Percentiles rank a stretch among this genome's conserved stretches.
phyloP scores from a whole-genome alignment of 2,888 invertebrate species.

The Heteropelma amictum region DNA sequence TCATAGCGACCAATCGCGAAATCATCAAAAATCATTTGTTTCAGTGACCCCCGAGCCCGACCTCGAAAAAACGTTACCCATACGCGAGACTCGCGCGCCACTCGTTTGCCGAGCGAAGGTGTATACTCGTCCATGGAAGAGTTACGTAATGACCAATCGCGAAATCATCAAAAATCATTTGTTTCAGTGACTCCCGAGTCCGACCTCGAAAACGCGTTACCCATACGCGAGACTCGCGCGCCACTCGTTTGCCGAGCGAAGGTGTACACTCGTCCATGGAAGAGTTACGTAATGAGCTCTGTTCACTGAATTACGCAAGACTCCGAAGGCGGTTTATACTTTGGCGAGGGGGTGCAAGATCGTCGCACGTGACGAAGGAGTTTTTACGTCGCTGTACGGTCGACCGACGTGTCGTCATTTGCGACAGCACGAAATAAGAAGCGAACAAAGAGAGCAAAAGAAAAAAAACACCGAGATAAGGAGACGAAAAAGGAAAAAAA shows the following conservation, averaged over 20 bases:
- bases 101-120: background rate
- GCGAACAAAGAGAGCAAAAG: background rate
- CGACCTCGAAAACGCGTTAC: no score
- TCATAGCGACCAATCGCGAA: no score
- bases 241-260: background rate
- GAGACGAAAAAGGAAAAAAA: background rate
- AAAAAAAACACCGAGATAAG: background rate
- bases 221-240: background rate
- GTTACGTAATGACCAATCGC: no score
- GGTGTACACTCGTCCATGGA: background rate
- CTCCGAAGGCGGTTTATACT: constrained; percentile 8
- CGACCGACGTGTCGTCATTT: background rate
- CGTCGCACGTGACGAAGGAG: constrained; percentile 26
- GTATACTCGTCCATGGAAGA: background rate
- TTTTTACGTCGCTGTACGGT: background rate
- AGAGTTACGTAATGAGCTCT: background rate
- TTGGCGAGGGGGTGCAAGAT: constrained; percentile 3
- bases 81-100: background rate
- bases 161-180: no score
- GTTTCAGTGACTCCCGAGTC: no score
- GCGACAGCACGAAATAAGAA: background rate
- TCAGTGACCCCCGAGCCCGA: no score
- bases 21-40: no score
- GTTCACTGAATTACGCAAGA: constrained; percentile 41
- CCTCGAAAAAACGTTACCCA: no score